phyloP scores from a whole-genome alignment of 2,113 vertebrate species.

The Lagopus muta region DNA sequence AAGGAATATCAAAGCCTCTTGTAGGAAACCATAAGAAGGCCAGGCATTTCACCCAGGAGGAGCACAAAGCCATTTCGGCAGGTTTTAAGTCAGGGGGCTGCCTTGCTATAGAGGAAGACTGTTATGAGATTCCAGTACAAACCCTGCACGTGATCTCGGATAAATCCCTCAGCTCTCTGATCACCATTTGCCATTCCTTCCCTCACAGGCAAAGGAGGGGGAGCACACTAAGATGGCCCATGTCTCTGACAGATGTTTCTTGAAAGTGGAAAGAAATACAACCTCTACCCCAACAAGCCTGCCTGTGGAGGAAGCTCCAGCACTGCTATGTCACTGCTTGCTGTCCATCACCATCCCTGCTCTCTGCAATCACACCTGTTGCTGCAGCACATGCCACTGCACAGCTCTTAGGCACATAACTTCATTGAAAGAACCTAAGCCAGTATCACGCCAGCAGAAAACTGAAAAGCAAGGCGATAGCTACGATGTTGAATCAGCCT shows the following conservation, averaged over 20 bases:
- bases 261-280: fast-evolving
- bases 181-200: not conserved
- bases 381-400: not conserved
- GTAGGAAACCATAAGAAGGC: not conserved
- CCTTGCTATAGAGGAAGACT: not conserved
- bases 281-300: not conserved
- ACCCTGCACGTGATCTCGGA: not conserved
- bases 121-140: not conserved
- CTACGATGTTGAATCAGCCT: not conserved
- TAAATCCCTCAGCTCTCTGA: not conserved
- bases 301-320: not conserved
- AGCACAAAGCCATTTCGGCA: not conserved
- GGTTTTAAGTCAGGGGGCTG: not conserved
- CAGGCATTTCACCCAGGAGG: not conserved
- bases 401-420: not conserved
- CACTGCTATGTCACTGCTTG: not conserved
- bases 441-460: not conserved
- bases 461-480: not conserved
- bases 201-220: not conserved
- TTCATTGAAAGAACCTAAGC: not conserved
- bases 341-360: not conserved
- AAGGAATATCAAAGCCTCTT: not conserved
- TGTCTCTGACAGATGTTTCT: not conserved
- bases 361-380: not conserved
- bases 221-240: not conserved